Evolutionary conservation across 2,113 vertebrate species (phyloP), one percentile per base, ranked within the genome.

Genomic region (Gymnocephalus cernua): DNA sequence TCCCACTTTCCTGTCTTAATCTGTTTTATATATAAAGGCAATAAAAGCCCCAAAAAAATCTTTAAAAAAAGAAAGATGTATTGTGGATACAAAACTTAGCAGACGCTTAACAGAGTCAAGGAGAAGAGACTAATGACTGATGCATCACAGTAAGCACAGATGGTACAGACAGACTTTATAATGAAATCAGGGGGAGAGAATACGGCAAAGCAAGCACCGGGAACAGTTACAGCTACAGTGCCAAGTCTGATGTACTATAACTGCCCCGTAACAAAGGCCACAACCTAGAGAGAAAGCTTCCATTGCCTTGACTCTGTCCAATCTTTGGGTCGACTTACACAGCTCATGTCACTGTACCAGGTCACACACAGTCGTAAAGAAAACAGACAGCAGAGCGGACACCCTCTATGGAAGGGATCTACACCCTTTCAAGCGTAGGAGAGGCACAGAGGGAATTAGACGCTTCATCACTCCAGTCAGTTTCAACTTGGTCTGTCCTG

Each of bases 131-230:
- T 78, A 74, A 85, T 84, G 79, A 79, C 79, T 67, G 75, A 88
- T 70, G 66, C 48, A 32, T 79, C 75, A 69, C 69, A 80, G 47
- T 71, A 62, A 79, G 77, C 82, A 85, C 81, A 92, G 82, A 89
- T 88, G 89, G 82, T 61, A 64, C 66, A 75, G 18, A 74, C 63
- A 82, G 41, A 70, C 25, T 29, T 25, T 48, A 66, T 69, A 63
- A 57, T 79, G 58, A 68, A 71, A 75, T 58, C 10, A 72, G 32
- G 12, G 62, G 59, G 74, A 63, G 29, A 71, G 48, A 56, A 76
- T 6, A 66, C 53, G 80, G 72, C 61, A 73, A 83, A 79, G 68
- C 78, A 71, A 47, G 57, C 73, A 80, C 53, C 35, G 11, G 44
- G 38, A 83, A 71, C 62, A 64, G 58, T 50, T 48, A 44, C 29